Evolutionary conservation across 2,888 invertebrate species (phyloP).

Genomic region (Lepeophtheirus nordmannii): DNA sequence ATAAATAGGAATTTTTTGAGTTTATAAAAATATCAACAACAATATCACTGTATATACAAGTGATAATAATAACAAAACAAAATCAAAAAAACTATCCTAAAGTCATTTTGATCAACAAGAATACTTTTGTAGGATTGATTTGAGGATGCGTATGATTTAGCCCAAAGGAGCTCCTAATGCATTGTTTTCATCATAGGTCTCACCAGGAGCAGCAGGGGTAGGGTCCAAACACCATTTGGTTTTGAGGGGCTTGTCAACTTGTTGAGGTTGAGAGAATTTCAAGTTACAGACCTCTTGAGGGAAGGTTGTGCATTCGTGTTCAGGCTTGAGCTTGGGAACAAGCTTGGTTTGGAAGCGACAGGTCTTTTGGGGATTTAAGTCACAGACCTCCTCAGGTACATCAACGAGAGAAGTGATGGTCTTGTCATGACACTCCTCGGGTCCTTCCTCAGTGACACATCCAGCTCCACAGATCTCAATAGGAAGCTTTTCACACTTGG

Average conservation of each 20-base stretch:
- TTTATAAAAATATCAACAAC: too few relatives aligned
- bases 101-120: too few relatives aligned
- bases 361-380: slow-evolving; percentile 23
- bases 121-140: too few relatives aligned
- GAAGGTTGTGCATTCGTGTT: slow-evolving; percentile 21
- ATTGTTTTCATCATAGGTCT: slow-evolving; percentile 15
- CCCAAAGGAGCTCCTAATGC: slow-evolving; percentile 4
- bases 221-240: slow-evolving; percentile 25
- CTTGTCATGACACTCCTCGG: slow-evolving; percentile 23
- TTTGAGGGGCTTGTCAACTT: slow-evolving; percentile 12
- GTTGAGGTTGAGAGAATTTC: slow-evolving; percentile 17
- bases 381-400: slow-evolving; percentile 24
- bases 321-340: slow-evolving; percentile 15
- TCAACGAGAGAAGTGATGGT: slow-evolving; percentile 19
- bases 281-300: slow-evolving; percentile 18
- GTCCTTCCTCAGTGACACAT: slow-evolving; percentile 13
- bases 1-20: too few relatives aligned
- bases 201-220: slow-evolving; percentile 15
- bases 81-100: too few relatives aligned
- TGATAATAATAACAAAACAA: too few relatives aligned
- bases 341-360: slow-evolving; percentile 22
- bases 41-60: too few relatives aligned
- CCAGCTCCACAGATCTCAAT: slow-evolving; percentile 22
- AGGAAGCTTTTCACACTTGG: slow-evolving; percentile 22
- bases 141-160: too few relatives aligned